Percentiles rank a stretch among this genome's conserved stretches.
These are phyloP conservation scores for Brachypterus glaber DNA, from an alignment of 2,888 invertebrate species.

Conservation along the genomic window DNA sequence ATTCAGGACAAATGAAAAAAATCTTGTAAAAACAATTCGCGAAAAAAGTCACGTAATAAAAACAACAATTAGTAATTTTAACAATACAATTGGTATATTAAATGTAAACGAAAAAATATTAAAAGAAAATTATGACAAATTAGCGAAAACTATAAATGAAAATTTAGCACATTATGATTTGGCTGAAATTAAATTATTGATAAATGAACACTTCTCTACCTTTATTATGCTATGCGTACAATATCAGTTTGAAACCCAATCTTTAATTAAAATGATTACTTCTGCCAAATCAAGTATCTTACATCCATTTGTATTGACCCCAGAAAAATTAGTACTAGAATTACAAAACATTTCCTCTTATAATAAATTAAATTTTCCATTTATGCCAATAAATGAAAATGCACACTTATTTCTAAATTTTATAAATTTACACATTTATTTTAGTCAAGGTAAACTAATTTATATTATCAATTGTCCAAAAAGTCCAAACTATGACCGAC, in stretches of 20 bases:
- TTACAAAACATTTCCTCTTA: not conserved
- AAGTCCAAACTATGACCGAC: not conserved
- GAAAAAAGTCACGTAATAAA: slow-evolving; percentile 14
- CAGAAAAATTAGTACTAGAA: slow-evolving; percentile 11
- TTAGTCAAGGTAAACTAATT: no score
- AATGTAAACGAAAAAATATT: slow-evolving; percentile 12
- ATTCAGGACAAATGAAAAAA: slow-evolving; percentile 5
- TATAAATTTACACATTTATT: slow-evolving; percentile 2
- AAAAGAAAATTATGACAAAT: slow-evolving; percentile 9
- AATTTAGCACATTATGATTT: slow-evolving; percentile 1
- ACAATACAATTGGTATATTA: slow-evolving; percentile 11
- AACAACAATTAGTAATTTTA: slow-evolving; percentile 16
- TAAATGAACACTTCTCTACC: slow-evolving; percentile 13
- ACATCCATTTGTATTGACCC: slow-evolving; percentile 13
- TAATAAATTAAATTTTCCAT: slow-evolving; percentile 8
- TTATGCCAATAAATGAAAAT: slow-evolving; percentile 10
- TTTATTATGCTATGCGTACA: slow-evolving; percentile 4
- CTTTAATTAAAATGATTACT: slow-evolving; percentile 9
- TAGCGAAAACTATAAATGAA: not conserved
- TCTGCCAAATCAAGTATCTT: slow-evolving; percentile 10
- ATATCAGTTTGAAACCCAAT: slow-evolving; percentile 12
- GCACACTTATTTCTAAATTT: slow-evolving; percentile 8
- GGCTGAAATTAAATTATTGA: slow-evolving; percentile 2
- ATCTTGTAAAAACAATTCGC: slow-evolving; percentile 3
- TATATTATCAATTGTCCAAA: not conserved